Evolutionary conservation across 2,113 vertebrate genomes (phyloP).

Genomic region (Ia io): DNA sequence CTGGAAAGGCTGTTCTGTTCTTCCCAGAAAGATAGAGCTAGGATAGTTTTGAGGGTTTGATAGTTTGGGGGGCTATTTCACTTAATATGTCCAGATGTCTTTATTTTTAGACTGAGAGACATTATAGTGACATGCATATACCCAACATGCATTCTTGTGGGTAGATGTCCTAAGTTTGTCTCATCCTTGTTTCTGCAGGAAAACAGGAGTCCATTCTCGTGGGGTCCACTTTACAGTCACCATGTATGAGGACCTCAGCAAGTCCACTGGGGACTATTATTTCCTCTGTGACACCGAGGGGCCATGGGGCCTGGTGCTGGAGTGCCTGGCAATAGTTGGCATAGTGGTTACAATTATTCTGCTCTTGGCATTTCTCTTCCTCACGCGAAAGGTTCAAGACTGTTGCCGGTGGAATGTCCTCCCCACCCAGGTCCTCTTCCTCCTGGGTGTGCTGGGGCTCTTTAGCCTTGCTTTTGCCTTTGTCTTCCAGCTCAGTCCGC

Average conservation of each 20-base stretch:
- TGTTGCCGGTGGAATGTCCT: constrained; percentile 70
- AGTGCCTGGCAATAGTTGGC: constrained; percentile 84
- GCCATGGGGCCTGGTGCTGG: constrained; percentile 84
- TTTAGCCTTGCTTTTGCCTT: constrained; percentile 88
- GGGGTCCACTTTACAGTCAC: background rate
- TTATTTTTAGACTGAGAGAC: background rate
- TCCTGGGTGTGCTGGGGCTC: constrained; percentile 85
- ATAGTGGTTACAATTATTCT: constrained; percentile 81
- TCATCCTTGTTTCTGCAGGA: constrained; percentile 29
- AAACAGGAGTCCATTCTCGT: background rate
- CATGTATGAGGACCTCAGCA: constrained; percentile 78
- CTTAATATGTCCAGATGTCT: background rate
- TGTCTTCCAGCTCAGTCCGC: constrained; percentile 79
- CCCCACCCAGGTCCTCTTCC: constrained; percentile 82
- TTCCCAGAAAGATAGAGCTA: background rate
- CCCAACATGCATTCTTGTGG: background rate
- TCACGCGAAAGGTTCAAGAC: constrained; percentile 77
- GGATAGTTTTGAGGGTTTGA: background rate
- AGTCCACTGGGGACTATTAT: constrained; percentile 73
- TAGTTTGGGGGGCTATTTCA: background rate
- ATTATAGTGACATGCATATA: background rate
- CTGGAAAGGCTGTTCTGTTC: background rate
- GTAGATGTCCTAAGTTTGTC: background rate
- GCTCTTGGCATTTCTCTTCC: constrained; percentile 78
- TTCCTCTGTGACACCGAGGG: constrained; percentile 83